Conservation (phyloP, 1,140 invertebrate species). For the Drosophila triauraria region DNA sequence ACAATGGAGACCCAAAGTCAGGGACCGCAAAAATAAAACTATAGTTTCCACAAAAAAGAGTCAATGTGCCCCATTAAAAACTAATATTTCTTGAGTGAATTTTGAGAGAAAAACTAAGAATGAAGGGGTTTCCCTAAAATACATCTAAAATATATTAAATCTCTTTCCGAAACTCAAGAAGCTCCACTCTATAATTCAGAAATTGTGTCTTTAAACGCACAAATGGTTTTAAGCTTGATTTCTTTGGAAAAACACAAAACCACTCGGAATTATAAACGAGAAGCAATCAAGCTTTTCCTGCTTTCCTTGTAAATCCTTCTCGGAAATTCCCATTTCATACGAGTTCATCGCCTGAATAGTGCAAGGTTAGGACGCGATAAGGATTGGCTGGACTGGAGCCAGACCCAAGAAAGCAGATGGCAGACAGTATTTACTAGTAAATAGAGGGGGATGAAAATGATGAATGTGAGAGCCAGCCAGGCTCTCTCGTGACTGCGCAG, state of each 20-base stretch:
- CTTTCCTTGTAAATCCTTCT: not conserved
- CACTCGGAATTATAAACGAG: not conserved
- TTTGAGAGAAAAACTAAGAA: not conserved
- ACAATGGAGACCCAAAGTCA: conserved; percentile 17
- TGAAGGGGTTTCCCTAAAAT: not conserved
- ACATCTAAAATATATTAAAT: no score
- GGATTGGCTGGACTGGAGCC: conserved; percentile 6
- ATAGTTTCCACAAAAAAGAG: conserved; percentile 9
- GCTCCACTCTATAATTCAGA: no score
- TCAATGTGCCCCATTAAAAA: conserved; percentile 12
- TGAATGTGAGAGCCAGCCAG: conserved; percentile 21
- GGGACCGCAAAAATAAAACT: conserved; percentile 5
- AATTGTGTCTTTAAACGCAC: no score
- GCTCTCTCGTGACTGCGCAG: conserved; percentile 33
- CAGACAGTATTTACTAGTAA: conserved; percentile 38
- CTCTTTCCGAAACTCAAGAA: no score
- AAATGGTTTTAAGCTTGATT: not conserved
- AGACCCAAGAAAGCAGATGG: conserved; percentile 22
- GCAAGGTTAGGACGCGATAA: conserved; percentile 21
- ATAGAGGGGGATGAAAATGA: conserved; percentile 35
- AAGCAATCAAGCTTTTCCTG: not conserved
- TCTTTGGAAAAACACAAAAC: not conserved
- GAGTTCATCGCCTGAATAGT: not conserved
- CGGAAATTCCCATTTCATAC: no score
- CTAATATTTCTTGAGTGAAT: not conserved